Base-by-base conservation (phyloP, 2,113 vertebrate genomes). In the Stomatorhinus ivindoensis region DNA sequence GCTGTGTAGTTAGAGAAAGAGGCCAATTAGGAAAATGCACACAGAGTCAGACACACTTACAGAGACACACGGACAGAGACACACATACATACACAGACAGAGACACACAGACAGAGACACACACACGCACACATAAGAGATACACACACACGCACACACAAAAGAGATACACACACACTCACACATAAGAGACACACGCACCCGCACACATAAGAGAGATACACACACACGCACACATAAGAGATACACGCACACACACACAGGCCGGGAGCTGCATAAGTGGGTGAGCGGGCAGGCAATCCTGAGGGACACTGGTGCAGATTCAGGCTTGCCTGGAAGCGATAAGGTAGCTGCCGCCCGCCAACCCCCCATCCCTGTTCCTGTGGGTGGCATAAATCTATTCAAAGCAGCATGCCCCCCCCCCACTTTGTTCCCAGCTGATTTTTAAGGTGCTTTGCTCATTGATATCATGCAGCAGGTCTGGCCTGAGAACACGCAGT, bases 221-320 rank as follows among this genome's bases (percentile, higher is more conserved):
- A 42, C 0, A 8, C 51, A 21, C 17, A 21, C 17, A 53, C 15
- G 24, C 35, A 46, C 50, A 51, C 17, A 46, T 5, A 24, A 51
- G 0, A 51, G 3, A 51, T 3, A 53, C 15, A 51, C 3, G 1
- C 1, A 1, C 50, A 17, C 50, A 83, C 2, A 84, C 24, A 50
- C 35, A 86, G 86, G 17, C 17, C 21, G 46, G 31, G 47, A 27
- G 48, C 50, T 42, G 44, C 31, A 42, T 50, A 80, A 65, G 82
- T 86, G 44, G 82, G 89, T 89, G 46, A 89, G 83, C 51, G 21
- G 39, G 21, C 53, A 69, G 89, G 19, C 76, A n/a, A 39, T n/a
- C 8, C 31, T n/a, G 27, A 19, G 17, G 19, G 80, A 44, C 1
- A 2, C 69, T 76, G 31, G 69, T 19, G 13, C 69, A 76, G 13